Conservation (phyloP, 2,888 invertebrate species). For the Ormyrus thymus region DNA sequence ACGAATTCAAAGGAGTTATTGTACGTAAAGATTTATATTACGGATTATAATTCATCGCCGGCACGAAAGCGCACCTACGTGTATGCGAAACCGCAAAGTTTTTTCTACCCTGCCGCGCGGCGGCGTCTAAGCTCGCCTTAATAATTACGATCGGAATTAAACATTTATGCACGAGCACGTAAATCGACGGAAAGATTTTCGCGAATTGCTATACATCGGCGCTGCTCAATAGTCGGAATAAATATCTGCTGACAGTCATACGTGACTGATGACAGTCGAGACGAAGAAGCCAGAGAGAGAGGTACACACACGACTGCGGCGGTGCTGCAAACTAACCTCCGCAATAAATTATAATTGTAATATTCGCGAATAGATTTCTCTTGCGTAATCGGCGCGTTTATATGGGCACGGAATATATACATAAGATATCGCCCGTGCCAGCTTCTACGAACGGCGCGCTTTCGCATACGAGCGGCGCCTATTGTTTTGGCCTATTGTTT, state of each 20-base stretch:
- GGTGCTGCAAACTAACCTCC: neutral
- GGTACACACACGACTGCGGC: neutral
- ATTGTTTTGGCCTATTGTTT: slow-evolving; percentile 35
- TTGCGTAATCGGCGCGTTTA: slow-evolving; percentile 36
- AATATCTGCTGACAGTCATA: slow-evolving; percentile 35
- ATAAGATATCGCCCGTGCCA: slow-evolving; percentile 9
- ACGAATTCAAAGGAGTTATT: slow-evolving; percentile 26
- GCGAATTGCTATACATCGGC: neutral
- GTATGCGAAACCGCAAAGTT: slow-evolving; percentile 1
- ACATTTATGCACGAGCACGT: slow-evolving; percentile 45
- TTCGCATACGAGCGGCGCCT: slow-evolving; percentile 13
- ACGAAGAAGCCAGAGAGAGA: neutral
- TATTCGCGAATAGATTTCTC: slow-evolving; percentile 43
- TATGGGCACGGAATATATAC: neutral
- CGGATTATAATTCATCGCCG: slow-evolving; percentile 9
- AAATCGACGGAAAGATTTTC: slow-evolving; percentile 10
- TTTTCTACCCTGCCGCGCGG: neutral
- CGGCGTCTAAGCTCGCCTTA: slow-evolving; percentile 12
- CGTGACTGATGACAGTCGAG: slow-evolving; percentile 42
- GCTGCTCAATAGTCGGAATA: slow-evolving; percentile 17
- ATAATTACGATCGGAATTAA: slow-evolving; percentile 26
- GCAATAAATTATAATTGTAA: slow-evolving; percentile 46
- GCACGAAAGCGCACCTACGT: no score
- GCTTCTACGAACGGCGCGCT: slow-evolving; percentile 36
- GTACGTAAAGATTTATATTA: slow-evolving; percentile 33